These are phyloP conservation scores for Catharus minimus DNA, from an alignment of 2,113 vertebrate species.

Conservation along the genomic window DNA sequence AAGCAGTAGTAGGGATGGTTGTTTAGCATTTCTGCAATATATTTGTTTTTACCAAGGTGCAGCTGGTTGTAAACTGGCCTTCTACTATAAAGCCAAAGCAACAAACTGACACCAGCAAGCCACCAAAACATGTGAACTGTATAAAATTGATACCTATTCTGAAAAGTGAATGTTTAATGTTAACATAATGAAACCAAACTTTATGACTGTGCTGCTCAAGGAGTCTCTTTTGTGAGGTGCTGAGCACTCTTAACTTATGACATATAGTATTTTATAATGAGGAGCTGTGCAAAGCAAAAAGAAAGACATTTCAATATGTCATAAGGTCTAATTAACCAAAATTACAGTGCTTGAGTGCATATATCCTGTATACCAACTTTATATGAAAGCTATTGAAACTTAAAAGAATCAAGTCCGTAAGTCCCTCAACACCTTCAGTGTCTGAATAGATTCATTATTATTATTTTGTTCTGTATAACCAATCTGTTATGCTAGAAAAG, in stretches of 20 bases:
- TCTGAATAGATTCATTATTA: background rate
- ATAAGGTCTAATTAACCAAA: background rate
- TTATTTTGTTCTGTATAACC: background rate
- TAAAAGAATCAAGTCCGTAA: background rate
- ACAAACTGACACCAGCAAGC: background rate
- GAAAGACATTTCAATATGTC: background rate
- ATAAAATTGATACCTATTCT: background rate
- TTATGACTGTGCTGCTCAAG: background rate
- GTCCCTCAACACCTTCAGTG: background rate
- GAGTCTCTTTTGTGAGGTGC: background rate
- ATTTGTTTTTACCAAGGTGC: background rate
- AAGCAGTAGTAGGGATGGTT: background rate
- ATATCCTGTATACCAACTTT: background rate
- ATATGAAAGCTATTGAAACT: background rate
- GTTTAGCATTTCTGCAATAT: background rate
- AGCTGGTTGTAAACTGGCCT: background rate
- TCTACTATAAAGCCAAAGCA: background rate
- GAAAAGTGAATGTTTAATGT: background rate
- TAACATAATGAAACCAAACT: background rate
- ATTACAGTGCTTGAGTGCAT: background rate
- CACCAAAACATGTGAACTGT: background rate
- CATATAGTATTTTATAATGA: background rate
- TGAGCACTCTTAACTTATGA: background rate
- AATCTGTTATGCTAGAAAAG: background rate
- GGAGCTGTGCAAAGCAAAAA: background rate